These are phyloP conservation scores for Aplocera efformata DNA, from an alignment of 2,888 invertebrate genomes.

Conservation along the genomic window DNA sequence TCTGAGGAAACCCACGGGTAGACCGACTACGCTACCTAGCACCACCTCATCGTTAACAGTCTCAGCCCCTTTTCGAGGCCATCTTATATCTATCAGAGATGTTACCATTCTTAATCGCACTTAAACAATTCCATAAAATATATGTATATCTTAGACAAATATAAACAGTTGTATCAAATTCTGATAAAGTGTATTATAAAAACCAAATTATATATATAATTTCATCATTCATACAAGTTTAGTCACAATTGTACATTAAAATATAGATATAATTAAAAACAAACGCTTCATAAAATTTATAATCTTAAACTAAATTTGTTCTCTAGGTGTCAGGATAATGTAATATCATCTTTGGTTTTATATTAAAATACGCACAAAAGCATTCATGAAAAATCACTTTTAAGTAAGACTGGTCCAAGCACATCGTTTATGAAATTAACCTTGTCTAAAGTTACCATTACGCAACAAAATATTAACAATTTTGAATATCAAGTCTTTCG, in stretches of 20 bases:
- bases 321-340: constrained; percentile 39
- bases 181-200: constrained; percentile 15
- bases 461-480: not conserved
- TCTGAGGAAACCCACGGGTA: too few species aligned
- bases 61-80: too few species aligned
- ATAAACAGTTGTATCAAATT: constrained; percentile 21
- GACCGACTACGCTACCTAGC: too few species aligned
- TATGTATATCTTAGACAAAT: constrained; percentile 17
- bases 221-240: not conserved
- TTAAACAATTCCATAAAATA: constrained; percentile 26
- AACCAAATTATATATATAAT: constrained; percentile 32
- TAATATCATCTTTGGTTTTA: constrained; percentile 76
- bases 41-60: too few species aligned
- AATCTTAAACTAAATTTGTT: constrained; percentile 43
- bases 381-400: not conserved
- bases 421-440: not conserved
- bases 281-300: constrained; percentile 32
- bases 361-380: constrained; percentile 29
- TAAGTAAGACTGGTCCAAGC: not conserved
- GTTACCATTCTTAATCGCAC: constrained; percentile 24
- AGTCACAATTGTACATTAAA: constrained; percentile 5
- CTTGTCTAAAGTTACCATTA: not conserved
- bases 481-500: constrained; percentile 21
- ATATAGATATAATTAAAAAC: constrained; percentile 21
- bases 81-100: constrained; percentile 1